These are phyloP conservation scores for Apolygus lucorum DNA, from an alignment of 1,140 invertebrate species.

Conservation along the genomic window DNA sequence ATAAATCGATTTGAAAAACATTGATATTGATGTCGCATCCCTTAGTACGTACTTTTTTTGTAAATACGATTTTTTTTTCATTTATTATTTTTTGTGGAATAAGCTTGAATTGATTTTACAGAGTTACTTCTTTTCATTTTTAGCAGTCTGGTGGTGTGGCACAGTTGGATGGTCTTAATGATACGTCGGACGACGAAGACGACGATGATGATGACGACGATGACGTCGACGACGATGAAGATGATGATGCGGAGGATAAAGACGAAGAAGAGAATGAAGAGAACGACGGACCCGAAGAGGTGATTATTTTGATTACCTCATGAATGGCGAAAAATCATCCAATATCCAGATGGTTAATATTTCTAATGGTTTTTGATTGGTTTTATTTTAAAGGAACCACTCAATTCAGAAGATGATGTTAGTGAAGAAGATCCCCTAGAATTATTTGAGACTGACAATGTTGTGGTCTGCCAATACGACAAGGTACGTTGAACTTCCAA, in stretches of 20 bases:
- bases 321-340: too few relatives aligned
- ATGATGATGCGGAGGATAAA: constrained; percentile 33
- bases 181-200: constrained; percentile 37
- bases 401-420: constrained; percentile 94
- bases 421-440: constrained; percentile 93
- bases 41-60: too few relatives aligned
- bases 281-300: constrained; percentile 44
- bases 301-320: too few relatives aligned
- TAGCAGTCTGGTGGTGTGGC: constrained; percentile 30
- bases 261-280: constrained; percentile 34
- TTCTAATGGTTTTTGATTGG: too few relatives aligned
- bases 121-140: neutral
- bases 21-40: too few relatives aligned
- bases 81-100: too few relatives aligned
- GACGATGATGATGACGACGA: constrained; percentile 33
- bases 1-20: too few relatives aligned
- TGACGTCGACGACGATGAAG: constrained; percentile 32
- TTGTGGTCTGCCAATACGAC: constrained; percentile 98
- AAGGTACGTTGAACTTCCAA: constrained; percentile 53
- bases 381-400: constrained; percentile 57
- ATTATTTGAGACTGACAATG: constrained; percentile 96
- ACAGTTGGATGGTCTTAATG: constrained; percentile 41
- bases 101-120: too few relatives aligned
- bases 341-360: too few relatives aligned
- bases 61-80: too few relatives aligned